Conservation (phyloP, 2,797 vertebrate species). For the Dendrocincla tyrannina region DNA sequence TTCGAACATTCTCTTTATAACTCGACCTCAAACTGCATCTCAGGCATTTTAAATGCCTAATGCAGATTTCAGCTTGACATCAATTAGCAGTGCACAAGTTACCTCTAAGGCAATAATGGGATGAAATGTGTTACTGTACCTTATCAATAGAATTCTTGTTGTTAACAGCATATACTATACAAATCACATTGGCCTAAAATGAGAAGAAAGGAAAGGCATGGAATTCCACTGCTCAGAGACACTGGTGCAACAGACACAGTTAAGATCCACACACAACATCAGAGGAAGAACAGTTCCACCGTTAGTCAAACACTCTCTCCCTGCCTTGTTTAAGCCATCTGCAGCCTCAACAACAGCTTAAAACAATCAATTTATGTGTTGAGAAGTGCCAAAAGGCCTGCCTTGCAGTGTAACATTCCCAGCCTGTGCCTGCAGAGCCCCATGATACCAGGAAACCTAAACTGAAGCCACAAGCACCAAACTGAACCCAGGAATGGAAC, state of each 20-base stretch:
- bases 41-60: not conserved
- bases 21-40: not conserved
- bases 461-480: not conserved
- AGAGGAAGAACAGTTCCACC: not conserved
- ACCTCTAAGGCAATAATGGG: not conserved
- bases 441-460: not conserved
- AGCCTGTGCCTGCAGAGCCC: not conserved
- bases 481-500: not conserved
- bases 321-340: not conserved
- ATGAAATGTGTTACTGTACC: conserved; percentile 65
- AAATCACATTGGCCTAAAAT: conserved; percentile 84
- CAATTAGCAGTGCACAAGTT: not conserved
- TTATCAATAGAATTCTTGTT: conserved; percentile 86
- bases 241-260: not conserved
- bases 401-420: not conserved
- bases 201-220: conserved; percentile 1
- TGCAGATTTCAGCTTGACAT: not conserved
- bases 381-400: not conserved
- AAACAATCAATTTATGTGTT: not conserved
- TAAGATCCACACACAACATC: not conserved
- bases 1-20: not conserved
- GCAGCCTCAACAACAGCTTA: not conserved
- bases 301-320: not conserved
- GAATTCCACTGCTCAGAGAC: not conserved
- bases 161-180: conserved; percentile 85